phyloP scores from a whole-genome alignment of 1,140 invertebrate genomes.

The Drosophila kohkoa region DNA sequence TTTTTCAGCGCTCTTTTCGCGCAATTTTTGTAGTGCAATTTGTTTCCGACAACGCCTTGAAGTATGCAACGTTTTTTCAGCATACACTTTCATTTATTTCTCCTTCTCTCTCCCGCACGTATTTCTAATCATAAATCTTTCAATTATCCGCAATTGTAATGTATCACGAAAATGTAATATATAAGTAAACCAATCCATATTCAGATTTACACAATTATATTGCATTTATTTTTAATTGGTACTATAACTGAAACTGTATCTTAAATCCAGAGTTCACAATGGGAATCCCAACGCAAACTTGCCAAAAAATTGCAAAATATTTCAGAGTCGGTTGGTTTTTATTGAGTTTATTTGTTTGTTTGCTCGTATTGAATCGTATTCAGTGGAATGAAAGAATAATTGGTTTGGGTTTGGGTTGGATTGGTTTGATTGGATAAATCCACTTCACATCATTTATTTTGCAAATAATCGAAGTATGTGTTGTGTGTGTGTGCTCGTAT shows the following conservation, averaged over 20 bases:
- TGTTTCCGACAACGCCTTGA: conserved; percentile 51
- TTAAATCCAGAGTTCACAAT: background rate
- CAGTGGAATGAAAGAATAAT: conserved; percentile 8
- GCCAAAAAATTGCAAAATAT: conserved; percentile 14
- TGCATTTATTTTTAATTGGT: background rate
- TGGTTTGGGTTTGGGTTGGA: conserved; percentile 2
- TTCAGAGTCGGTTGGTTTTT: conserved; percentile 5
- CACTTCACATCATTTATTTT: conserved; percentile 25
- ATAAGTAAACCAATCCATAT: background rate
- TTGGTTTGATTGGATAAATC: conserved; percentile 36
- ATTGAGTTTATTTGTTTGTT: conserved; percentile 11
- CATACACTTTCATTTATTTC: background rate
- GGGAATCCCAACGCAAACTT: background rate
- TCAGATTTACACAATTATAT: background rate
- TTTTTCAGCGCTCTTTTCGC: conserved; percentile 25
- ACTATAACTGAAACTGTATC: background rate
- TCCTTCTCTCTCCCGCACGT: background rate
- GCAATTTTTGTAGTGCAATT: conserved; percentile 46
- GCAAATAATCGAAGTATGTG: conserved; percentile 29
- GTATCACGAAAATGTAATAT: background rate
- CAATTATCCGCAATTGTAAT: conserved; percentile 24
- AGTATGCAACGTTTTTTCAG: conserved; percentile 47
- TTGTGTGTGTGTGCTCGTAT: background rate
- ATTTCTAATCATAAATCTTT: conserved; percentile 33
- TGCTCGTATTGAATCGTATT: background rate